These are phyloP conservation scores for Temnothorax rugatulus DNA, from an alignment of 2,888 invertebrate genomes.

Conservation along the genomic window DNA sequence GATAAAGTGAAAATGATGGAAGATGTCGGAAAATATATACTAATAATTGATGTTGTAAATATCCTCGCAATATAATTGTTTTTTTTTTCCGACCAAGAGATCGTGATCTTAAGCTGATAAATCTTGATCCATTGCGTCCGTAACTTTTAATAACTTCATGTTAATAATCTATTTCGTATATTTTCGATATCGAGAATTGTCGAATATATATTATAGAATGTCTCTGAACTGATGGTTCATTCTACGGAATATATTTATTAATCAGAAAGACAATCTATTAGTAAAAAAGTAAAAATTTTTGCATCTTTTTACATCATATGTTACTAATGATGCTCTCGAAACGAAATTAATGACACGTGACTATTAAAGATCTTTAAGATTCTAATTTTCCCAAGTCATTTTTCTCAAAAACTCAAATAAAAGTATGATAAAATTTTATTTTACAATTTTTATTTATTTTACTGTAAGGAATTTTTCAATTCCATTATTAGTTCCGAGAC, in stretches of 20 bases:
- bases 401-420: no score
- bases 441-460: neutral
- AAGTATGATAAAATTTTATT: neutral
- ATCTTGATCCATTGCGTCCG: slow-evolving; percentile 65
- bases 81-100: slow-evolving; percentile 47
- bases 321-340: no score
- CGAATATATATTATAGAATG: slow-evolving; percentile 18
- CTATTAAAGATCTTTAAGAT: no score
- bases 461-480: neutral
- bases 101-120: slow-evolving; percentile 19
- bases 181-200: slow-evolving; percentile 64
- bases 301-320: no score
- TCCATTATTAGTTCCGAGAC: neutral
- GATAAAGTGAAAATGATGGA: neutral
- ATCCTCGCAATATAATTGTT: slow-evolving; percentile 50
- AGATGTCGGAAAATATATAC: neutral
- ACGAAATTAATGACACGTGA: no score
- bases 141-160: slow-evolving; percentile 59
- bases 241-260: neutral
- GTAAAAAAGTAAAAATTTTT: neutral
- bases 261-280: no score
- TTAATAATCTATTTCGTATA: slow-evolving; percentile 64
- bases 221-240: neutral
- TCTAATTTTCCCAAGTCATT: neutral
- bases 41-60: slow-evolving; percentile 67